Evolutionary conservation across 2,888 invertebrate species (phyloP).

Genomic region (Heliconius cydno): DNA sequence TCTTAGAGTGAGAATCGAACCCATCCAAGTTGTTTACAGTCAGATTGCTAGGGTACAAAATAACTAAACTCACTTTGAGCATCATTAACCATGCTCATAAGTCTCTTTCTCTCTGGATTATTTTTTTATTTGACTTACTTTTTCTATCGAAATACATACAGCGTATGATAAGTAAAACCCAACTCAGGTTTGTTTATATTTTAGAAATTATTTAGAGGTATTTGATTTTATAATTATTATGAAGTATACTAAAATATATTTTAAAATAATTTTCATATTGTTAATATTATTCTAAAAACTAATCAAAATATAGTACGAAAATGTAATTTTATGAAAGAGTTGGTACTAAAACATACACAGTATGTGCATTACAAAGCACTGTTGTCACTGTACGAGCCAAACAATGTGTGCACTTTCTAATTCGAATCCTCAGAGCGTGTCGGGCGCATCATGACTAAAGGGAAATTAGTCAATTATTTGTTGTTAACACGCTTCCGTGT

Average conservation of each 20-base stretch:
- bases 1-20: no score
- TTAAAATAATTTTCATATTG: neutral
- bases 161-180: neutral
- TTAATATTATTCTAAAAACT: neutral
- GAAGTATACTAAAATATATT: neutral
- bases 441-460: constrained; percentile 36
- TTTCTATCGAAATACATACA: neutral
- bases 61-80: neutral
- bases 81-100: neutral
- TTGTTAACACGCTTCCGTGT: constrained; percentile 27
- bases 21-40: no score
- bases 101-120: no score
- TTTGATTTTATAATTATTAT: neutral
- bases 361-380: constrained; percentile 14
- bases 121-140: neutral
- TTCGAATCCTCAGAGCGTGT: constrained; percentile 43
- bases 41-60: neutral
- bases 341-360: neutral
- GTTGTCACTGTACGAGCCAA: constrained; percentile 21
- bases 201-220: neutral
- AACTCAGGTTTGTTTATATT: neutral
- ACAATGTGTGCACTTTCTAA: constrained; percentile 44
- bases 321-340: neutral
- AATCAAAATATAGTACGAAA: neutral
- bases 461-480: constrained; percentile 24